Base-by-base conservation (phyloP, 2,888 invertebrate genomes). In the Gasteruption jaculator region DNA sequence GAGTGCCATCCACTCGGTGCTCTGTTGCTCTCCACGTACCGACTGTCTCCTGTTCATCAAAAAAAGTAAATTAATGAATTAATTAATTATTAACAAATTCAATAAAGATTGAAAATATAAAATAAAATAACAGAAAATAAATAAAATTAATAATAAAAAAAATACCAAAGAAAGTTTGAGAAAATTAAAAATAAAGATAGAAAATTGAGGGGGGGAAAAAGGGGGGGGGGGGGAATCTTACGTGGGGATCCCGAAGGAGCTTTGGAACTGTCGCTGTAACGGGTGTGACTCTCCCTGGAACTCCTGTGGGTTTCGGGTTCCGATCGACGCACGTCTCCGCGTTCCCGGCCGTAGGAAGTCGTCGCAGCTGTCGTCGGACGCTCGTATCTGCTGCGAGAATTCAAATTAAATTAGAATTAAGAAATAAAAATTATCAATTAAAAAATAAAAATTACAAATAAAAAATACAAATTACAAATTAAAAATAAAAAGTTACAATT, bases 1-100 rank as follows among this genome's bases (percentile, higher is more conserved):
- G 68, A 65, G 39, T 68, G 70, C 69, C 69, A 70, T 46, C 66
- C 61, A 14, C 65, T 62, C 8, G 68, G 56, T 30, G 63, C 62
- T 47, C 70, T 57, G 52, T 60, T 68, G 48, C 64, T 65, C 29
- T 70, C 70, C 31, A 63, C 60, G 42, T 68, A 71, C 43, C 70
- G 69, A 49, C 62, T 62, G 39, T 68, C 68, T 46, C 69, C 70
- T 71, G 34, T 33, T 47, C 42, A 48, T 20, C 27, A 52, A 33
- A 44, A 46, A 53, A 41, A 43, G 34, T 42, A 33, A 35, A 33
- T 36, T 38, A 21, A 36, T 21, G 29, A 7, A 16, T 33, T 20
- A 10, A 11, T 30, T 40, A 29, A 25, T 35, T 38, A 29, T 32
- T 14, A 30, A 43, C 43, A 34, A 38, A 41, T 45, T n/a, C n/a